A percentile compares a stretch with the other conserved stretches of the same genome.
These are phyloP conservation scores for Abramis brama DNA, from an alignment of 2,113 vertebrate species.

Conservation along the genomic window DNA sequence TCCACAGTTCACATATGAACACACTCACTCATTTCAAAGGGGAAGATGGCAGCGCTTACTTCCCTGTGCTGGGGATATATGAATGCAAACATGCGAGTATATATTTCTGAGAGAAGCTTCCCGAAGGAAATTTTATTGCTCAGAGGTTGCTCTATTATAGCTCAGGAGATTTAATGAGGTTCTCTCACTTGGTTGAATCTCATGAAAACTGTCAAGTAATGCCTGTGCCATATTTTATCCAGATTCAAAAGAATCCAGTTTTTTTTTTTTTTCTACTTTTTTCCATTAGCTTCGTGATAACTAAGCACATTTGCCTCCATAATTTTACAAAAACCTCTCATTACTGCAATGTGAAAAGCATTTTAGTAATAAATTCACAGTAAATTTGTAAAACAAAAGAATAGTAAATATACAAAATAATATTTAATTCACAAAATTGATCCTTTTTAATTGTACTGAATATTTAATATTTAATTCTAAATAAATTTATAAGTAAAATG, in stretches of 20 bases:
- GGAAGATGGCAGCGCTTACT: constrained; percentile 17
- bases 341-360: background rate
- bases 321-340: background rate
- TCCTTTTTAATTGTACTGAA: background rate
- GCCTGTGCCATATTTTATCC: background rate
- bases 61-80: constrained; percentile 1
- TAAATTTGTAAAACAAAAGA: background rate
- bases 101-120: background rate
- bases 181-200: background rate
- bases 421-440: background rate
- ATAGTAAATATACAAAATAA: constrained; percentile 1
- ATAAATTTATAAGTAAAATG: background rate
- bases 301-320: background rate
- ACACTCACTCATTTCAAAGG: constrained; percentile 32
- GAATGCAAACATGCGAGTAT: background rate
- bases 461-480: background rate
- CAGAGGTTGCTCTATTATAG: constrained; percentile 1
- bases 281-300: background rate
- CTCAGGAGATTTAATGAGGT: constrained; percentile 7
- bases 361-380: background rate
- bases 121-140: background rate
- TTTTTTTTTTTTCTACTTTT: background rate
- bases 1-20: constrained; percentile 38
- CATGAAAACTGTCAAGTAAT: constrained; percentile 4
- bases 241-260: background rate